Conservation (phyloP, 2,888 invertebrate genomes). For the Perdita meconis region DNA sequence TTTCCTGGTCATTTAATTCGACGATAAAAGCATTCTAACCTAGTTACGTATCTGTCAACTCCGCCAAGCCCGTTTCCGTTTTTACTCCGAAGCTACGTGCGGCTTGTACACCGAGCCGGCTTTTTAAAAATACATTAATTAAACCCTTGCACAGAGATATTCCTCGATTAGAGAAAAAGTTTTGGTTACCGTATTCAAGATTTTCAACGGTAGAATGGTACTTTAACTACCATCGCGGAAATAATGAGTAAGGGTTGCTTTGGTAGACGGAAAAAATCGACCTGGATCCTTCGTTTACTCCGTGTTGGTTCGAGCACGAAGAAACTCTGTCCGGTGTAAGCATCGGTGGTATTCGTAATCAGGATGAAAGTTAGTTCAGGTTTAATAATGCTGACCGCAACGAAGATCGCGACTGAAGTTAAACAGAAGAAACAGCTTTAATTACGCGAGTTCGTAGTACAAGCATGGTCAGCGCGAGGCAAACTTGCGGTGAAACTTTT, state of each 20-base stretch:
- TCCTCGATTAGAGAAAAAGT: too few relatives aligned
- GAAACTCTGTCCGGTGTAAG: not conserved
- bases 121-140: constrained; percentile 18
- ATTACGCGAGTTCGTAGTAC: constrained; percentile 6
- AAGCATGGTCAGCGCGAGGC: constrained; percentile 7
- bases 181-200: too few relatives aligned
- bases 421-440: constrained; percentile 27
- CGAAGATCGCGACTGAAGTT: constrained; percentile 14
- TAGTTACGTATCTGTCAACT: constrained; percentile 41
- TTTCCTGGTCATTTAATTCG: constrained; percentile 40
- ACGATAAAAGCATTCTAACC: constrained; percentile 54
- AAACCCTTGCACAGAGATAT: not conserved
- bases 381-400: constrained; percentile 13
- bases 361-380: constrained; percentile 3
- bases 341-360: not conserved
- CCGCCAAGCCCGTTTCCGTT: constrained; percentile 50
- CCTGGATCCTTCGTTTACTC: not conserved
- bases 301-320: constrained; percentile 7
- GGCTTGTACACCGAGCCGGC: constrained; percentile 15
- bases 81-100: constrained; percentile 18
- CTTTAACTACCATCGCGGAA: not conserved
- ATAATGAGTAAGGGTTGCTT: not conserved
- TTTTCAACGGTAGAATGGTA: not conserved
- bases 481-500: constrained; percentile 24
- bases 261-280: not conserved